Percentiles rank a stretch among this genome's conserved stretches.
Conservation (phyloP, 1,140 invertebrate genomes). For the Stegodyphus dumicola region DNA sequence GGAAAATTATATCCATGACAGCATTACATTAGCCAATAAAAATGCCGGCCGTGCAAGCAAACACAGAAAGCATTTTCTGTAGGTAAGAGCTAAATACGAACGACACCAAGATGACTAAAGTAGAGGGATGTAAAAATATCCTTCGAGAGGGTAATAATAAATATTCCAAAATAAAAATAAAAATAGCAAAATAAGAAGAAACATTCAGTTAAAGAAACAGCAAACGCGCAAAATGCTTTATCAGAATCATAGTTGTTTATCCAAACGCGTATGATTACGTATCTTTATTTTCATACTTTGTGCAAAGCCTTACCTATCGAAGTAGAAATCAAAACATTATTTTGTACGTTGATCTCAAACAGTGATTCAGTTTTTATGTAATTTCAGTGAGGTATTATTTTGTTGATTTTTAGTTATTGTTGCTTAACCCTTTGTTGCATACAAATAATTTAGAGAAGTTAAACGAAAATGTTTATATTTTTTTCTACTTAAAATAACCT, state of each 20-base stretch:
- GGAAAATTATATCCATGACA: neutral
- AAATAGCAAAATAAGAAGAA: neutral
- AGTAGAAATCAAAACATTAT: too few species aligned
- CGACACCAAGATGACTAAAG: neutral
- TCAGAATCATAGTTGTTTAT: neutral
- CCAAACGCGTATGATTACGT: neutral
- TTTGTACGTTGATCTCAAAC: too few species aligned
- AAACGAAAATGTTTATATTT: too few species aligned
- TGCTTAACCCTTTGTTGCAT: too few species aligned
- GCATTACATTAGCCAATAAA: neutral
- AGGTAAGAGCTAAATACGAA: neutral
- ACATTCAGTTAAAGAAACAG: neutral
- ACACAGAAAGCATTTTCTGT: constrained; percentile 6
- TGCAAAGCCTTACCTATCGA: too few species aligned
- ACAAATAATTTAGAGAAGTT: too few species aligned
- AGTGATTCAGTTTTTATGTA: too few species aligned
- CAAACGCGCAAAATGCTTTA: neutral
- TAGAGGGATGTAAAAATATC: too few species aligned
- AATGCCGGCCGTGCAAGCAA: constrained; percentile 25
- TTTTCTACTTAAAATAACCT: too few species aligned
- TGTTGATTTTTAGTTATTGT: too few species aligned
- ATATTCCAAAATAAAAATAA: neutral
- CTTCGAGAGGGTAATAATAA: too few species aligned
- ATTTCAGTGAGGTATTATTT: too few species aligned
- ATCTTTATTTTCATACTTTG: neutral